A percentile compares a stretch with the other conserved stretches of the same genome.
phyloP scores from a whole-genome alignment of 2,797 vertebrate genomes.

The Acropternis orthonyx region DNA sequence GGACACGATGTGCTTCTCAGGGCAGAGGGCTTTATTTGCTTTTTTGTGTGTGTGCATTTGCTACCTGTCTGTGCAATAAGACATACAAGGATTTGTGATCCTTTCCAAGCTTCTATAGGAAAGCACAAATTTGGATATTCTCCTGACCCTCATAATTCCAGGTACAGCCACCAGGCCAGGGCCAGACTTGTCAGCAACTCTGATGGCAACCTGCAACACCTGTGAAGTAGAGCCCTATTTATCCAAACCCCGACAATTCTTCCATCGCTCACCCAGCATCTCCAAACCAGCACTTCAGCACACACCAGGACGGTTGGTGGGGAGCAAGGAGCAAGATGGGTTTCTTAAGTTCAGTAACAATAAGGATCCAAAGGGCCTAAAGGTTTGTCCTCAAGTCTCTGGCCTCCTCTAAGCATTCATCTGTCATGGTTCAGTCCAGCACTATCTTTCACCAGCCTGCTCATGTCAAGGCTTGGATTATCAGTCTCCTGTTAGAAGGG shows the following conservation, averaged over 20 bases:
- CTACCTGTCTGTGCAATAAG: background rate
- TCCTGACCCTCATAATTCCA: background rate
- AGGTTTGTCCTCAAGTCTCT: background rate
- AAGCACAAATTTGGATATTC: background rate
- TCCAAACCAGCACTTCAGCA: background rate
- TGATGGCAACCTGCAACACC: background rate
- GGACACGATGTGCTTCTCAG: background rate
- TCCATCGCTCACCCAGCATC: fast-evolving
- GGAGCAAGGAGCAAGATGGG: background rate
- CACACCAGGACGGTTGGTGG: too few species aligned
- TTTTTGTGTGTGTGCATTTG: fast-evolving
- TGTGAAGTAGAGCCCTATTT: background rate
- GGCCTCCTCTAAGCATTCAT: background rate
- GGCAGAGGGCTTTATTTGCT: background rate
- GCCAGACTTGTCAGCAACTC: background rate
- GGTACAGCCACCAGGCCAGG: background rate
- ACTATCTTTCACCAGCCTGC: background rate
- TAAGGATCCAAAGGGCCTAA: background rate
- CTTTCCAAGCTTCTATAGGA: background rate
- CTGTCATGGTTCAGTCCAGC: background rate
- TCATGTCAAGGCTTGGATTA: background rate
- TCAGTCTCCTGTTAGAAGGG: background rate
- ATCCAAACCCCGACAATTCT: background rate
- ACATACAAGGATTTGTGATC: background rate
- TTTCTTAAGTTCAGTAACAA: background rate